Evolutionary conservation across 2,113 vertebrate species (phyloP).

Genomic region (Pseudois nayaur): DNA sequence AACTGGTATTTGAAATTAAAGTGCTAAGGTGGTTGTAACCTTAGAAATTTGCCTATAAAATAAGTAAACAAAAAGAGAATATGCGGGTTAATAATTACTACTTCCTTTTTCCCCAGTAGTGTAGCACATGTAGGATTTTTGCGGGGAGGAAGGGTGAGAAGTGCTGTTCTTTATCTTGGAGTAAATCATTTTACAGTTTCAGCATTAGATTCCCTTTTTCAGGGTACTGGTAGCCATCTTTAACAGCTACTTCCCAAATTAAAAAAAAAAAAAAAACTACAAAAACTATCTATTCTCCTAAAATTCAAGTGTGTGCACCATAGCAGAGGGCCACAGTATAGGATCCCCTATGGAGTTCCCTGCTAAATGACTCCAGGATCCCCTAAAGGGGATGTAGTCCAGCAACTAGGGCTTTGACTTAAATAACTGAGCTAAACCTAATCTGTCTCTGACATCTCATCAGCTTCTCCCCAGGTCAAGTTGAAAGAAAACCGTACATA

Average conservation of each 20-base stretch:
- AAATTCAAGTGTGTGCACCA: background rate
- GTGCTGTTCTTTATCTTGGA: background rate
- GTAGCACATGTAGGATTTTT: background rate
- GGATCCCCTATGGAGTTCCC: background rate
- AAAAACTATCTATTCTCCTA: background rate
- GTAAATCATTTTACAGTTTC: background rate
- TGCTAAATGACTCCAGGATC: background rate
- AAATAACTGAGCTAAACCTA: constrained; percentile 21
- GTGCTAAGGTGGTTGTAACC: background rate
- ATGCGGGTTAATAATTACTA: background rate
- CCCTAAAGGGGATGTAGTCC: background rate
- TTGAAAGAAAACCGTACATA: background rate
- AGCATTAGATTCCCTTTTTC: background rate
- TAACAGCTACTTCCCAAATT: background rate
- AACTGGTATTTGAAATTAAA: constrained; percentile 35
- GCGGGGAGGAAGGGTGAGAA: background rate
- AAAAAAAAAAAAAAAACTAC: background rate
- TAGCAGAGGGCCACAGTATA: background rate
- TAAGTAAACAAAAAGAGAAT: constrained; percentile 7
- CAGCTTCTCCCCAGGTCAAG: background rate
- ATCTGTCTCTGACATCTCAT: background rate
- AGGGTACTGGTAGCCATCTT: background rate
- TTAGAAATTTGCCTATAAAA: constrained; percentile 9
- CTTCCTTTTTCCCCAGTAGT: background rate
- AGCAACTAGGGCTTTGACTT: constrained; percentile 17